Conservation (phyloP, 2,797 vertebrate genomes). For the Falco cherrug region DNA sequence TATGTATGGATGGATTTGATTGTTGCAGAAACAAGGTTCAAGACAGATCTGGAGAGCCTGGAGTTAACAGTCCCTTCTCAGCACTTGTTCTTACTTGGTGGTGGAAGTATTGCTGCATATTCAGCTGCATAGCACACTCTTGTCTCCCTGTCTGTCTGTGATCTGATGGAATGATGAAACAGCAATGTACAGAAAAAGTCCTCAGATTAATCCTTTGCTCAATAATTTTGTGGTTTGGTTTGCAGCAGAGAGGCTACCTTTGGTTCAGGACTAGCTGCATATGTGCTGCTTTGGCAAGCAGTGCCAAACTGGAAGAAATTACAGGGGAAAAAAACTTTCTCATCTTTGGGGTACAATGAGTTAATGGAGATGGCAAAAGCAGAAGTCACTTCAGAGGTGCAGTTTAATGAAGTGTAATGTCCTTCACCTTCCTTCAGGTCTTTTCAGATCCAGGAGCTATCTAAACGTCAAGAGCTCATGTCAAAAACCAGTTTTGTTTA, state of each 20-base stretch:
- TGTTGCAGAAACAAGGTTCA: background rate
- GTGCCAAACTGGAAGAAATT: background rate
- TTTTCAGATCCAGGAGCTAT: background rate
- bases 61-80: background rate
- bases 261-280: background rate
- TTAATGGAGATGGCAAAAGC: background rate
- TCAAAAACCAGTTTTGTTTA: background rate
- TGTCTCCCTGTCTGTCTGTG: background rate
- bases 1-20: fast-evolving
- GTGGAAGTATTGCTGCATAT: background rate
- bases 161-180: background rate
- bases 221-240: background rate
- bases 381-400: background rate
- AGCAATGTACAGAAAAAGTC: background rate
- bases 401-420: background rate
- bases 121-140: background rate
- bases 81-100: background rate
- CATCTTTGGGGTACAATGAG: background rate
- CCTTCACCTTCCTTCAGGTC: background rate
- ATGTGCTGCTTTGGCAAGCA: background rate
- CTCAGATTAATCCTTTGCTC: background rate
- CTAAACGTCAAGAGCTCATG: background rate
- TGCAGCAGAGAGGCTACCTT: background rate
- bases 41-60: background rate
- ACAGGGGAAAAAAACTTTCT: background rate